Conservation (phyloP, 2,888 invertebrate genomes). For the Phortica magna region DNA sequence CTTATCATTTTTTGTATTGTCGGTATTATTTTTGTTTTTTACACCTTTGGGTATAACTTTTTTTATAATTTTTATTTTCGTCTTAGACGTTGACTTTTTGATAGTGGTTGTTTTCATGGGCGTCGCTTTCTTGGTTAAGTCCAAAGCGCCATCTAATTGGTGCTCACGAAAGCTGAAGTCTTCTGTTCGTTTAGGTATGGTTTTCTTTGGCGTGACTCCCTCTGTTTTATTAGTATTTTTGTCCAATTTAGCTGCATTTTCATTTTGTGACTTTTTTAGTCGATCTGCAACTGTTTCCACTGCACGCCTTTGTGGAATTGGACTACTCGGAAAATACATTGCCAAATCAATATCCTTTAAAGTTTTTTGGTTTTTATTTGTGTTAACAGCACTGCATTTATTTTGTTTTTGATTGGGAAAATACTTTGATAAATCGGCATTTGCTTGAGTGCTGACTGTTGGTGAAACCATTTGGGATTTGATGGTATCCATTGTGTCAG, state of each 20-base stretch:
- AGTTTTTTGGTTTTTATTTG: slow-evolving; percentile 77
- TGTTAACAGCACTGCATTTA: slow-evolving; percentile 62
- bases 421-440: slow-evolving; percentile 73
- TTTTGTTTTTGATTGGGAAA: slow-evolving; percentile 76
- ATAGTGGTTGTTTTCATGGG: slow-evolving; percentile 56
- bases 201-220: slow-evolving; percentile 47
- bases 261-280: slow-evolving; percentile 70
- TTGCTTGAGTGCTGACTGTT: slow-evolving; percentile 71
- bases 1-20: slow-evolving; percentile 13
- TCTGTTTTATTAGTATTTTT: slow-evolving; percentile 30
- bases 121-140: slow-evolving; percentile 67
- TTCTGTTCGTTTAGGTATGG: slow-evolving; percentile 60
- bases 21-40: slow-evolving; percentile 61
- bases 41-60: slow-evolving; percentile 74
- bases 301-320: slow-evolving; percentile 70
- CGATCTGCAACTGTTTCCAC: slow-evolving; percentile 72
- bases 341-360: slow-evolving; percentile 77
- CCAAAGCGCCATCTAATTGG: slow-evolving; percentile 76
- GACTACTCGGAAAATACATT: slow-evolving; percentile 77
- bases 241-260: slow-evolving; percentile 43
- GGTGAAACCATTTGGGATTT: slow-evolving; percentile 75
- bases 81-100: slow-evolving; percentile 60
- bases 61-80: slow-evolving; percentile 71
- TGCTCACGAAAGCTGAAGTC: slow-evolving; percentile 75
- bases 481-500: slow-evolving; percentile 76